A percentile compares a stretch with the other conserved stretches of the same genome.
Conservation (phyloP, 2,113 vertebrate genomes). For the Cephalopholis sonnerati region DNA sequence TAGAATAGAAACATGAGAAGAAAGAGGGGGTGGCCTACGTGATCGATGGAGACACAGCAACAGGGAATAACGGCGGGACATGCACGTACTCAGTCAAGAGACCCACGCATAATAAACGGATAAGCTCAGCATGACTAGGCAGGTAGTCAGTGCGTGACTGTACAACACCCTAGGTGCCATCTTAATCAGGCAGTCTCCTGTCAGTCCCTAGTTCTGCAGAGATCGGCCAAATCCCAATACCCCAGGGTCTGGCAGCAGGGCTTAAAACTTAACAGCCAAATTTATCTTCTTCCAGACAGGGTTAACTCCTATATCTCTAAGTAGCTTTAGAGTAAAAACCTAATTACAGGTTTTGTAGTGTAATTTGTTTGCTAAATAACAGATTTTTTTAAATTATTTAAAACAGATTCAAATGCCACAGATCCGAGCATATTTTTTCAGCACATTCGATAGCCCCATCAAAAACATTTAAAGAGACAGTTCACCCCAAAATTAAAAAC, state of each 20-base stretch:
- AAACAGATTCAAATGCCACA: neutral
- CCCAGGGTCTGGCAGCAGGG: neutral
- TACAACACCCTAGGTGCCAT: constrained; percentile 9
- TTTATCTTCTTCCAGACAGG: neutral
- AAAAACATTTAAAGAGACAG: too few species aligned
- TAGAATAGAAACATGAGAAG: constrained; percentile 31
- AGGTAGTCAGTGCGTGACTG: constrained; percentile 37
- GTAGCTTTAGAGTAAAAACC: neutral
- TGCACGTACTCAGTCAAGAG: neutral
- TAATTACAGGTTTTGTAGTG: neutral
- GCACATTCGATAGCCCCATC: too few species aligned
- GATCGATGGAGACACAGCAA: constrained; percentile 41
- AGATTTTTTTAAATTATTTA: neutral
- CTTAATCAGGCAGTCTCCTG: constrained; percentile 33
- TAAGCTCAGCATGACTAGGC: constrained; percentile 26
- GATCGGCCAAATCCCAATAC: constrained; percentile 14
- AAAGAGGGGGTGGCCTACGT: constrained; percentile 13
- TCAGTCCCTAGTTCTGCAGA: neutral
- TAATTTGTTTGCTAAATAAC: neutral
- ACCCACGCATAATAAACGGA: constrained; percentile 6
- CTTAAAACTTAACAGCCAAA: neutral
- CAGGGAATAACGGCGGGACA: constrained; percentile 3
- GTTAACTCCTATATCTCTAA: neutral
- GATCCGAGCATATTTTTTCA: too few species aligned
- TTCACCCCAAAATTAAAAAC: too few species aligned